Evolutionary conservation across 2,888 invertebrate species (phyloP), one percentile per base, ranked within the genome.

Genomic region (Rambutsinella grinnellia): DNA sequence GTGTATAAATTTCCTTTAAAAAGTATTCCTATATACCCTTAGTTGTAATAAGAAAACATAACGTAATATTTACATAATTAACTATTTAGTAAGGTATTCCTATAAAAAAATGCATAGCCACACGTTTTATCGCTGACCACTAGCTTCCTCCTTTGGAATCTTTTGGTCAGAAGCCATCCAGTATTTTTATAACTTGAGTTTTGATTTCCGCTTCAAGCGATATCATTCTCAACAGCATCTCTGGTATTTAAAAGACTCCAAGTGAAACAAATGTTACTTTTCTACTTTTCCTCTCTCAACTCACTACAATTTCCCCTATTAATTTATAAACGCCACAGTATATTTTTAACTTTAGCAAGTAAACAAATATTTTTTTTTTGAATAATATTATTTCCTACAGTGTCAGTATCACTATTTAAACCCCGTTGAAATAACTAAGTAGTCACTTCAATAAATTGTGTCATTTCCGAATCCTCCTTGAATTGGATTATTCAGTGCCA

Each of bases 201-300:
- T 46, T 26, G 15, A 17, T n/a, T 67, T 46, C 19, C 44, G 13
- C 19, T 24, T 36, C 13, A 62, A 51, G 51, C 27, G 28, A 28
- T 51, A 60, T 26, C 60, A 58, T 56, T 67, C 27, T 60, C n/a
- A n/a, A 23, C 36, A 66, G 76, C 76, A 76, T 76, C 76, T 76
- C 76, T 76, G 76, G 76, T 76, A 76, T 76, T 76, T 70, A 44
- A 66, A 76, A 76, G 76, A 76, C 76, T 76, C 65, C 47, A 49
- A 49, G 49, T 21, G 69, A 76, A 75, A 76, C 76, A 70, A 70
- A 76, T 76, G 76, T 76, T 76, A 76, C 76, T 76, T 70, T 68
- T 65, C 76, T 76, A 62, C 47, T 54, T 76, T 76, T 66, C 53
- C 63, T 62, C 69, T 26, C 47, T 36, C 63, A 51, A 49, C 49